A percentile compares a stretch with the other conserved stretches of the same genome.
These are phyloP conservation scores for Microchirus variegatus DNA, from an alignment of 2,797 vertebrate genomes.

Conservation along the genomic window DNA sequence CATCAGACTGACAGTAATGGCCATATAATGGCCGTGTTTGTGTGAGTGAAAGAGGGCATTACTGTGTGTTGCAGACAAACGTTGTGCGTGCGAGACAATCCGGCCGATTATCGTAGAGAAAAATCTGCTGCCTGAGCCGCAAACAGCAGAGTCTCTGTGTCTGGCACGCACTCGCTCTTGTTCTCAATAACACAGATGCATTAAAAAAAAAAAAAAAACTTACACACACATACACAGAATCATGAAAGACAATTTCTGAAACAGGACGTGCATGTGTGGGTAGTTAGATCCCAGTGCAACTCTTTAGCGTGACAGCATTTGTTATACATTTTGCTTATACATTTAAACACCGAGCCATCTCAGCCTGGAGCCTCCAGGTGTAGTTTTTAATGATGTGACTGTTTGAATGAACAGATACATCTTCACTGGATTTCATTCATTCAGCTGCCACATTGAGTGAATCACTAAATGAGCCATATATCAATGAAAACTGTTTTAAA, in stretches of 20 bases:
- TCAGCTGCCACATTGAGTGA: too few species aligned
- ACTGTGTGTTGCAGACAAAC: constrained; percentile 75
- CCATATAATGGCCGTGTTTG: constrained; percentile 57
- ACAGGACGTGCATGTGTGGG: constrained; percentile 59
- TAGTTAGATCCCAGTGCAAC: constrained; percentile 64
- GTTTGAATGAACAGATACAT: too few species aligned
- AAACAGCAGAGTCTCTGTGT: constrained; percentile 68
- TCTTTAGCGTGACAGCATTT: constrained; percentile 51
- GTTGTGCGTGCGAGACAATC: constrained; percentile 68
- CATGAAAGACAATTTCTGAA: constrained; percentile 58
- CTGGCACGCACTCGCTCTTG: constrained; percentile 50
- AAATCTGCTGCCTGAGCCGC: constrained; percentile 57
- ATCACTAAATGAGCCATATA: too few species aligned
- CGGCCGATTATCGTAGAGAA: constrained; percentile 66
- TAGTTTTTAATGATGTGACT: too few species aligned
- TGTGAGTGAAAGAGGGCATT: constrained; percentile 59
- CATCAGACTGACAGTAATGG: constrained; percentile 72
- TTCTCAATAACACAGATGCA: constrained; percentile 44
- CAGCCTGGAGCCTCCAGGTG: too few species aligned
- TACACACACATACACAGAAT: constrained; percentile 40
- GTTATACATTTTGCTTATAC: constrained; percentile 28
- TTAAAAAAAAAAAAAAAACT: constrained; percentile 23
- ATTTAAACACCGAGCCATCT: too few species aligned
- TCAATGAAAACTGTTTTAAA: too few species aligned
- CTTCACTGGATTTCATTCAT: too few species aligned